Evolutionary conservation across 2,113 vertebrate genomes (phyloP), one percentile per base, ranked within the genome.

Genomic region (Turdus rufiventris): DNA sequence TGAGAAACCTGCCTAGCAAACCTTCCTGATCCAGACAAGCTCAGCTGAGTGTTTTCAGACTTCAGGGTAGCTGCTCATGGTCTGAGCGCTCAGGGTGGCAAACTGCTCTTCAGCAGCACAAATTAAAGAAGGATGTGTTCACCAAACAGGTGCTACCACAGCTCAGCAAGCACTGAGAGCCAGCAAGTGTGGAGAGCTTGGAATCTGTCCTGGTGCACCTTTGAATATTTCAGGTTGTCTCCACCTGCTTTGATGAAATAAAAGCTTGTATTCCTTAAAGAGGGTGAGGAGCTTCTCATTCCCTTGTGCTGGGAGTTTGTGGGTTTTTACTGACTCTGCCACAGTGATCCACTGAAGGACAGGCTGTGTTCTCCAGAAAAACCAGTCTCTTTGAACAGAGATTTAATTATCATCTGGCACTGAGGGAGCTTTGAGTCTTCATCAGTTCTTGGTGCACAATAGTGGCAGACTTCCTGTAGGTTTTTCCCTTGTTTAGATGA

Each of bases 1-100:
- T 88, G 72, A 94, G 92, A 90, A 91, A 88, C 75, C 90, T 86
- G 93, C 77, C 76, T 71, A 3, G 79, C 73, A 71, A 54, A 88
- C 2, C 17, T 58, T 95, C 72, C 76, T n/a, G 89, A 10, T 10
- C 56, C 13, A 47, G 85, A 47, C 70, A 48, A 14, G 91, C 80
- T 91, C 38, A 76, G 85, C 80, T 93, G 62, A 65, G 88, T 62
- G 2, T 80, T 94, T 80, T 73, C 78, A 53, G 77, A 79, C 87
- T 9, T 81, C 21, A 70, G 38, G 78, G 16, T 60, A 47, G 2
- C 87, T 89, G 24, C 62, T 94, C 70, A 17, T 66, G 2, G 12
- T 86, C 61, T 71, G 34, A 10, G 4, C 25, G 38, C 58, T 34
- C 38, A 31, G 18, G 82, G 50, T 94, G 91, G 40, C 40, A 40